Evolutionary conservation across 2,113 vertebrate genomes (phyloP), one percentile per base, ranked within the genome.

Genomic region (Propithecus coquereli): DNA sequence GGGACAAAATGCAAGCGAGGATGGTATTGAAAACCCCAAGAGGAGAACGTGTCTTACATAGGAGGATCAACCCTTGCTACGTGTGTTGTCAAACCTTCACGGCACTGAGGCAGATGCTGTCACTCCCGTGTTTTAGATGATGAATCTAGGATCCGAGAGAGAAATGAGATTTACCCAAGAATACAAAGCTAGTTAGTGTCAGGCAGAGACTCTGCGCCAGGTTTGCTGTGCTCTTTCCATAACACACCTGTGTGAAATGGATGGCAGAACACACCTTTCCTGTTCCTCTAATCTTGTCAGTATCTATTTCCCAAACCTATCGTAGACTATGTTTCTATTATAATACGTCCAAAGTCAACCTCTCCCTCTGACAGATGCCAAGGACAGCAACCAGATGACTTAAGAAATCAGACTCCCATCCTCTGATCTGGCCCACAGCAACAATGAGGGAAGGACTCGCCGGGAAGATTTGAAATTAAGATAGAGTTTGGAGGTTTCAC

Each of bases 271-370:
- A 80, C 0, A 2, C 45, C 89, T 95, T 87, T 83, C 89, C 50
- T 16, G 10, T 83, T 89, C 50, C 91, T 89, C 94, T 89, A 22
- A 77, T 81, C 59, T 76, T 66, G 23, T 91, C 73, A 61, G 6
- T 76, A 91, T 83, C 68, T 84, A 34, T 76, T 95, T 93, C 57
- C 63, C 8, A 37, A 89, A 65, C 52, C 17, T 45, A 94, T 18
- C n/a, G 50, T 43, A 71, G 83, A 11, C 20, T 9, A 3, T 80
- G 3, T 52, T 91, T 89, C 65, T 61, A 77, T 92, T 89, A 47
- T 50, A 87, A 76, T 16, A 25, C 52, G 84, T 95, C 94, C 95
- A 96, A 95, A 80, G 37, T 90, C 96, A 96, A 96, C 77, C 88
- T 95, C 81, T 94, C 65, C 83, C 25, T 96, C 82, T 80, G 47